These are phyloP conservation scores for Bugula neritina DNA, from an alignment of 2,888 invertebrate species.

Conservation along the genomic window DNA sequence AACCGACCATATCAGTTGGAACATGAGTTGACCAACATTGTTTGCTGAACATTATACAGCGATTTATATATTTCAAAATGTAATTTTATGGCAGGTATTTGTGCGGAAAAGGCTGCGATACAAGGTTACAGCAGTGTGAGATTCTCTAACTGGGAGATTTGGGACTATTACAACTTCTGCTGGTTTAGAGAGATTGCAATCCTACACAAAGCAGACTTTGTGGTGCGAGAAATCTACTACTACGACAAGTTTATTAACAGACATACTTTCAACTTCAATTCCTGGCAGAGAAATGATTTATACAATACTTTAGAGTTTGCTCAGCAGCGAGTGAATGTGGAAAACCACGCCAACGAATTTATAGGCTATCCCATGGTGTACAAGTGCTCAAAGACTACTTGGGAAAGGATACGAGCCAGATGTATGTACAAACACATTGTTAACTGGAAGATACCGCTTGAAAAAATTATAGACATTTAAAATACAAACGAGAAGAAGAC, in stretches of 20 bases:
- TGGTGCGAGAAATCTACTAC: conserved; percentile 8
- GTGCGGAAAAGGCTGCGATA: conserved; percentile 15
- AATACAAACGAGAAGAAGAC: too few species aligned
- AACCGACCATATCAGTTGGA: too few species aligned
- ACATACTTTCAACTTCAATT: background rate
- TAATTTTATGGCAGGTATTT: conserved; percentile 20
- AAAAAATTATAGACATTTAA: conserved; percentile 13
- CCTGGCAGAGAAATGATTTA: conserved; percentile 9
- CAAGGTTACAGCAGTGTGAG: conserved; percentile 5
- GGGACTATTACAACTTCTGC: conserved; percentile 26
- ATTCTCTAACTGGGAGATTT: conserved; percentile 21
- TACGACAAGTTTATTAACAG: conserved; percentile 8
- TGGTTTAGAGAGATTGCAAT: conserved; percentile 2
- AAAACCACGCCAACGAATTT: background rate
- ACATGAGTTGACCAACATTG: too few species aligned
- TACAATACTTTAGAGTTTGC: background rate
- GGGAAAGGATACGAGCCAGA: background rate
- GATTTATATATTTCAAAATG: too few species aligned
- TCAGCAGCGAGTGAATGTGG: background rate
- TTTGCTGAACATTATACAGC: too few species aligned
- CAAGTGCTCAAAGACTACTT: conserved; percentile 6
- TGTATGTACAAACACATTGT: conserved; percentile 18
- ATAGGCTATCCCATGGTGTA: conserved; percentile 16
- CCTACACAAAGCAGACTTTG: conserved; percentile 19
- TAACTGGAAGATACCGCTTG: background rate